A percentile compares a stretch with the other conserved stretches of the same genome.
phyloP scores from a whole-genome alignment of 1,140 invertebrate genomes.

The Spodoptera frugiperda region DNA sequence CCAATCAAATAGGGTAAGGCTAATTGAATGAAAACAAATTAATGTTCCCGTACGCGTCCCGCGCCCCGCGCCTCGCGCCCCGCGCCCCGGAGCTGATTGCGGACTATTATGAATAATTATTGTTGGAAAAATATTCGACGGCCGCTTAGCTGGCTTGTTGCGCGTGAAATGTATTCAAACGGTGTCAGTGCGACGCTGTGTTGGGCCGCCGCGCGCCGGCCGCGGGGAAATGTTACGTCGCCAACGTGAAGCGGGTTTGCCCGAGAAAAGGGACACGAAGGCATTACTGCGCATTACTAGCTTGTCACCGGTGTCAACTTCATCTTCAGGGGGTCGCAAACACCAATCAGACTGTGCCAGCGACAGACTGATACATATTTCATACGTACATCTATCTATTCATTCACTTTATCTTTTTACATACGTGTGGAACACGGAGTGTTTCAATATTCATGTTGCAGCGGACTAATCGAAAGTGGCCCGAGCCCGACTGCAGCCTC shows the following conservation, averaged over 20 bases:
- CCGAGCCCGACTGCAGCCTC: not conserved
- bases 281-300: no score
- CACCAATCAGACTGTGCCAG: no score
- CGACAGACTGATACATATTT: no score
- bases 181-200: no score
- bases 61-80: not conserved
- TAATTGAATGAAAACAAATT: constrained; percentile 51
- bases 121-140: constrained; percentile 22
- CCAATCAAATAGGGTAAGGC: constrained; percentile 39
- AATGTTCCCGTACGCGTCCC: constrained; percentile 14
- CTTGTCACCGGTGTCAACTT: no score
- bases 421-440: not conserved
- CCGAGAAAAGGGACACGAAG: no score
- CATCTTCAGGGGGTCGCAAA: no score
- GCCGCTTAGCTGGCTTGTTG: constrained; percentile 16
- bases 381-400: no score
- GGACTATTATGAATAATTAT: constrained; percentile 36
- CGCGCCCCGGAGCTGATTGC: not conserved
- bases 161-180: constrained; percentile 3
- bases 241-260: no score
- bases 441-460: constrained; percentile 1
- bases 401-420: not conserved
- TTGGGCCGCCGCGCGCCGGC: no score
- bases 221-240: no score
- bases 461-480: not conserved